Evolutionary conservation across 2,113 vertebrate genomes (phyloP), one percentile per base, ranked within the genome.

Genomic region (Etheostoma spectabile): DNA sequence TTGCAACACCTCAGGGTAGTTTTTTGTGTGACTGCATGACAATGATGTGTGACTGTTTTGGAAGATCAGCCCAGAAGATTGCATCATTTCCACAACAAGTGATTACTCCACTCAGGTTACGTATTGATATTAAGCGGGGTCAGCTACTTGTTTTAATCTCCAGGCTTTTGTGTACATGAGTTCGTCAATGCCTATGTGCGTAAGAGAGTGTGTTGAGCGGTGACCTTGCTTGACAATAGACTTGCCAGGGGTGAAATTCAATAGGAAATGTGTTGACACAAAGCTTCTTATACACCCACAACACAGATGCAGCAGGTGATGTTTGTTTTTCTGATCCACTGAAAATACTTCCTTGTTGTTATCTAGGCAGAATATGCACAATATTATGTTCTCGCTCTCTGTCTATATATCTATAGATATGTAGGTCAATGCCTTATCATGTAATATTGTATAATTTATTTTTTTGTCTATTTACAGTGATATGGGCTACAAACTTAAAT

Each of bases 1-100:
- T 52, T 62, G 10, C 48, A 6, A 3, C 30, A 48, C 56, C 27
- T 10, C 3, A 15, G 38, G 13, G 5, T 80, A 42, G 38, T 42
- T 42, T 55, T 46, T 55, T 63, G 14, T 79, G 49, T 24, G 55
- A 33, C 52, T 45, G 4, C n/a, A 38, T 61, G 62, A 83, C 68
- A 59, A 62, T 72, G 74, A 77, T 83, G 77, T 83, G 77, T 63
- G 22, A 60, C 80, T 81, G 76, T 92, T 90, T 74, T 82, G 80
- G 77, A 66, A 86, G 90, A 87, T 90, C 6, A 61, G 45, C 5
- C 10, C 33, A 48, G 55, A 60, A 82, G 87, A 91, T 93, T 91
- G 53, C 61, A 73, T 77, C 77, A 91, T 93, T 93, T 91, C 79
- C 92, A 90, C 79, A 93, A 91, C 86, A 89, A 79, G 79, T 59